These are phyloP conservation scores for Drosophila merina DNA, from an alignment of 2,888 invertebrate species.

Conservation along the genomic window DNA sequence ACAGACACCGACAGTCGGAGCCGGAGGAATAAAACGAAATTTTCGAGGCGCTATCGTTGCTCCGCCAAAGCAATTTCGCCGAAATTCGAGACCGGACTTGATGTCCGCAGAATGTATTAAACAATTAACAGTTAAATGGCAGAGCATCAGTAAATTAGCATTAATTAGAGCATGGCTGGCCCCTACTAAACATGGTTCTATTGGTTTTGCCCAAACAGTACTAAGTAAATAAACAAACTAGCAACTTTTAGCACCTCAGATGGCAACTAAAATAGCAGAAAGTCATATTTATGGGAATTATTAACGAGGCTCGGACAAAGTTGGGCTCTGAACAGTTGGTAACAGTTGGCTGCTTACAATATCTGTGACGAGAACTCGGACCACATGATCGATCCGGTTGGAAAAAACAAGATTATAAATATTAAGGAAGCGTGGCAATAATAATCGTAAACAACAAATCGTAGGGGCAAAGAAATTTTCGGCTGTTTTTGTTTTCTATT, in stretches of 20 bases:
- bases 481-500: slow-evolving; percentile 34
- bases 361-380: slow-evolving; percentile 7
- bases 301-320: slow-evolving; percentile 48
- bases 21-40: slow-evolving; percentile 9
- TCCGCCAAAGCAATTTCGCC: slow-evolving; percentile 21
- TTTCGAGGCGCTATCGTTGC: slow-evolving; percentile 8
- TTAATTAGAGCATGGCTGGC: slow-evolving; percentile 59
- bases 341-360: slow-evolving; percentile 45
- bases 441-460: slow-evolving; percentile 22
- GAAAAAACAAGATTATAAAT: slow-evolving; percentile 46
- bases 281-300: slow-evolving; percentile 52
- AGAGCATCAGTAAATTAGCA: slow-evolving; percentile 60
- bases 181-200: slow-evolving; percentile 27
- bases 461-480: slow-evolving; percentile 29
- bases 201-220: slow-evolving; percentile 6
- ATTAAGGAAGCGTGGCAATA: too few species aligned
- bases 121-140: slow-evolving; percentile 43
- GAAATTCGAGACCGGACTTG: slow-evolving; percentile 32
- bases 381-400: slow-evolving; percentile 35
- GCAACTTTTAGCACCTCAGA: slow-evolving; percentile 49
- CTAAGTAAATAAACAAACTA: slow-evolving; percentile 30
- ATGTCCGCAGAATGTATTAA: slow-evolving; percentile 32
- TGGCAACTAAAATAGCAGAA: slow-evolving; percentile 35
- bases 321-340: slow-evolving; percentile 16
- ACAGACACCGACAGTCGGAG: neutral